These are phyloP conservation scores for Rhingia campestris DNA, from an alignment of 2,888 invertebrate species.

Conservation along the genomic window DNA sequence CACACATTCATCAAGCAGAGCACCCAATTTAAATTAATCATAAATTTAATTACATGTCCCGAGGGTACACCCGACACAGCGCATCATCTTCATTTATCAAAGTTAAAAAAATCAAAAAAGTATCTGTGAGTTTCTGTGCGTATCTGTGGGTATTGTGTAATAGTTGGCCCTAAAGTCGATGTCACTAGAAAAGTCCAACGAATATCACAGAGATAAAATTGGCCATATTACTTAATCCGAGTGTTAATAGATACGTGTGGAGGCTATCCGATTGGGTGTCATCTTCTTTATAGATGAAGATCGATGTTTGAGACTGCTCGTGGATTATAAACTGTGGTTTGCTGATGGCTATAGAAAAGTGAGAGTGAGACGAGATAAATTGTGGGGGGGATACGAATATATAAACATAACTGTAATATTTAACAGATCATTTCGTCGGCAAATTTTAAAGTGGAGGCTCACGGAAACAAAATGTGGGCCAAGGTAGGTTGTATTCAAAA, in stretches of 20 bases:
- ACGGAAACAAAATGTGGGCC: slow-evolving; percentile 53
- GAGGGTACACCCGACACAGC: background rate
- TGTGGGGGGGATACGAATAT: slow-evolving; percentile 61
- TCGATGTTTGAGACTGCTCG: slow-evolving; percentile 22
- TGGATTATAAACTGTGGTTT: slow-evolving; percentile 22
- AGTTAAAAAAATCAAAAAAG: slow-evolving; percentile 7
- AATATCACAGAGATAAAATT: background rate
- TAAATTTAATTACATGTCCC: slow-evolving; percentile 40
- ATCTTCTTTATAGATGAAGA: slow-evolving; percentile 26
- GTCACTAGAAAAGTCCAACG: slow-evolving; percentile 26
- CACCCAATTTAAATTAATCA: slow-evolving; percentile 53
- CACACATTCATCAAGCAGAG: slow-evolving; percentile 44
- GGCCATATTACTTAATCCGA: slow-evolving; percentile 44
- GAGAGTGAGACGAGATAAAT: slow-evolving; percentile 61
- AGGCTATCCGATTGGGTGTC: slow-evolving; percentile 43
- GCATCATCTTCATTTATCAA: slow-evolving; percentile 26
- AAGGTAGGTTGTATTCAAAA: slow-evolving; percentile 45
- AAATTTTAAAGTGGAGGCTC: slow-evolving; percentile 39
- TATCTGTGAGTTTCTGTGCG: slow-evolving; percentile 18
- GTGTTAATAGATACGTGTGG: background rate
- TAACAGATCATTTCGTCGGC: slow-evolving; percentile 56
- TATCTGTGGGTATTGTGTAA: slow-evolving; percentile 32
- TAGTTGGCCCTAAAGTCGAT: slow-evolving; percentile 46
- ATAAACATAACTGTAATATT: slow-evolving; percentile 52
- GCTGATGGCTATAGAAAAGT: slow-evolving; percentile 64